phyloP scores from a whole-genome alignment of 2,113 vertebrate genomes.

The Oncorhynchus tshawytscha region DNA sequence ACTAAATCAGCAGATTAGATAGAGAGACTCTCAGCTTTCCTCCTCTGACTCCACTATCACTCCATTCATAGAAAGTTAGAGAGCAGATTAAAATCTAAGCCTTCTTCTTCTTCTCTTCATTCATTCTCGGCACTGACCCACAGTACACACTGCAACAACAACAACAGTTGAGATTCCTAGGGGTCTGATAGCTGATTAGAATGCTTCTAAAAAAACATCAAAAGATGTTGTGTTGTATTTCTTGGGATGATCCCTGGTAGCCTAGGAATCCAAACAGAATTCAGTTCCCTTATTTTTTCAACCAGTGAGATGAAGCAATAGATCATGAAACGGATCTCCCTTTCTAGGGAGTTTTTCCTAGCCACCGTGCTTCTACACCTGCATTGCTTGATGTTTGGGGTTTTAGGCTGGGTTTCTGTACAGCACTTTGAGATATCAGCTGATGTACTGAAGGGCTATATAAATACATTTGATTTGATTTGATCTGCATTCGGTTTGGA shows the following conservation, averaged over 20 bases:
- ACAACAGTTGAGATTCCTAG: conserved; percentile 10
- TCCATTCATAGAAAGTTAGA: conserved; percentile 66
- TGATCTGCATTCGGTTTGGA: too few species aligned
- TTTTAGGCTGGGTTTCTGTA: too few species aligned
- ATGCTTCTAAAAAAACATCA: neutral
- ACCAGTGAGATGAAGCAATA: too few species aligned
- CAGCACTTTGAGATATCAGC: too few species aligned
- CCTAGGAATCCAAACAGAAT: neutral
- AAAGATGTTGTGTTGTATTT: neutral
- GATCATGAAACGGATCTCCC: too few species aligned
- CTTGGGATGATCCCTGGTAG: too few species aligned
- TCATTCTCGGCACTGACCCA: conserved; percentile 17
- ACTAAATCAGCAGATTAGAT: conserved; percentile 70
- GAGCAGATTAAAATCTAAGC: conserved; percentile 64
- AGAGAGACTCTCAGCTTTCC: conserved; percentile 19
- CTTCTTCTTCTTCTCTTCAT: conserved; percentile 21
- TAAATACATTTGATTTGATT: too few species aligned
- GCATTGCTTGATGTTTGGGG: too few species aligned
- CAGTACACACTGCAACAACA: conserved; percentile 21
- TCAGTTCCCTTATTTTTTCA: too few species aligned
- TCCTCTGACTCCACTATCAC: conserved; percentile 34
- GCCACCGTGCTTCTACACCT: too few species aligned
- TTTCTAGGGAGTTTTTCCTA: too few species aligned
- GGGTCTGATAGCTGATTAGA: neutral
- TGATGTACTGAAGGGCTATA: too few species aligned